Percentiles rank a stretch among this genome's conserved stretches.
Evolutionary conservation across 2,888 invertebrate genomes (phyloP).

Genomic region (Apodemia duryi): DNA sequence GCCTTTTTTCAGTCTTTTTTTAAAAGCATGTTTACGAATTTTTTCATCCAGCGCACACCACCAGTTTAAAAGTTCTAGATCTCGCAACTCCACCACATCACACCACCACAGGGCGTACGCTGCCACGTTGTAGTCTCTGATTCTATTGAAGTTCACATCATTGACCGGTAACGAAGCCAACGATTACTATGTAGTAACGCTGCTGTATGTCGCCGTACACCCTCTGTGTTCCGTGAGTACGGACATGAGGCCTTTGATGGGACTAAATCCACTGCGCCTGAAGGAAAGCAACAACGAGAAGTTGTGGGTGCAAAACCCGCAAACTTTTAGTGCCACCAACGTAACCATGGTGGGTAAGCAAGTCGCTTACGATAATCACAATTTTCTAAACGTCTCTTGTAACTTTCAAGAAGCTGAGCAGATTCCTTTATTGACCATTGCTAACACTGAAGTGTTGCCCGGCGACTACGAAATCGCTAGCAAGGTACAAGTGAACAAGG

Average conservation of each 20-base stretch:
- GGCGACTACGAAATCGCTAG: background rate
- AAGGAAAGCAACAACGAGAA: background rate
- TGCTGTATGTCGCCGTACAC: background rate
- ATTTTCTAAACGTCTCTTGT: too few species aligned
- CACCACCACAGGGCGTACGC: constrained; percentile 6
- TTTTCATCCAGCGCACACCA: constrained; percentile 14
- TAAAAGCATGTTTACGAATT: constrained; percentile 14
- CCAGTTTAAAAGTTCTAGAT: constrained; percentile 14
- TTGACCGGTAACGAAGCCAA: background rate
- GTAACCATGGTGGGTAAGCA: constrained; percentile 1
- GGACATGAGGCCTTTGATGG: constrained; percentile 10
- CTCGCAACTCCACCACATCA: constrained; percentile 12
- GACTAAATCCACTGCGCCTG: background rate
- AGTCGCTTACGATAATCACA: too few species aligned
- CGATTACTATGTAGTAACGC: too few species aligned
- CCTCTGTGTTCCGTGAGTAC: constrained; percentile 13
- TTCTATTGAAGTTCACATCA: constrained; percentile 8
- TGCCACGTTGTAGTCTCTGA: constrained; percentile 17
- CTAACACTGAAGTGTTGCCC: background rate
- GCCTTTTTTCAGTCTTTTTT: background rate
- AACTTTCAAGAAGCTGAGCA: too few species aligned
- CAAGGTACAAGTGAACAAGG: constrained; percentile 3
- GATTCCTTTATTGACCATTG: background rate
- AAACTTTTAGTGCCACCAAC: constrained; percentile 4
- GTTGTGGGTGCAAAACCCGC: background rate